These are phyloP conservation scores for Solea solea DNA, from an alignment of 2,113 vertebrate species.

Conservation along the genomic window DNA sequence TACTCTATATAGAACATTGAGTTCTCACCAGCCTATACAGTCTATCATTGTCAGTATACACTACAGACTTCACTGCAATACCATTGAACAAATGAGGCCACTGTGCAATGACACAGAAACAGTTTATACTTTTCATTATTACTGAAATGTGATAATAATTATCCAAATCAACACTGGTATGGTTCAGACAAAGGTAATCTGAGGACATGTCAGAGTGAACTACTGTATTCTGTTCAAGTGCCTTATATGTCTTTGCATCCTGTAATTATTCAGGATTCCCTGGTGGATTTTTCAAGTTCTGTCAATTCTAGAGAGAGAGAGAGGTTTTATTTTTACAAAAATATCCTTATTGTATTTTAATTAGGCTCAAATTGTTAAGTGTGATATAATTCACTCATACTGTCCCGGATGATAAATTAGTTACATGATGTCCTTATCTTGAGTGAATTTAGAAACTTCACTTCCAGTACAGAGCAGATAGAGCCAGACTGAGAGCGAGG, in stretches of 20 bases:
- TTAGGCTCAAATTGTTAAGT: neutral
- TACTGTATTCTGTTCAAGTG: neutral
- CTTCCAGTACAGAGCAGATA: slow-evolving; percentile 54
- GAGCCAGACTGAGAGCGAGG: slow-evolving; percentile 58
- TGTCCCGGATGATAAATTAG: neutral
- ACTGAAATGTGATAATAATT: neutral
- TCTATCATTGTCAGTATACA: neutral
- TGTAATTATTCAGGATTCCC: neutral
- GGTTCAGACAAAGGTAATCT: slow-evolving; percentile 7
- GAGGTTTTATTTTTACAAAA: neutral
- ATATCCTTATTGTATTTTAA: neutral
- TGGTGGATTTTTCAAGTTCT: neutral
- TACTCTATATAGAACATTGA: neutral
- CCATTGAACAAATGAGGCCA: neutral
- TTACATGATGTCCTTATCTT: slow-evolving; percentile 33
- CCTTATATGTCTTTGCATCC: neutral
- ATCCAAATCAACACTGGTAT: neutral
- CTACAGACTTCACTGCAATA: neutral
- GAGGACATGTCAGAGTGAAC: neutral
- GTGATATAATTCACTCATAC: neutral
- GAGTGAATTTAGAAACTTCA: slow-evolving; percentile 52
- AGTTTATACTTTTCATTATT: neutral
- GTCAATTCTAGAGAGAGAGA: neutral
- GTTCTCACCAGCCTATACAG: neutral
- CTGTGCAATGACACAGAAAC: neutral